These are phyloP conservation scores for Bombus breviceps DNA, from an alignment of 1,140 invertebrate species.

Conservation along the genomic window DNA sequence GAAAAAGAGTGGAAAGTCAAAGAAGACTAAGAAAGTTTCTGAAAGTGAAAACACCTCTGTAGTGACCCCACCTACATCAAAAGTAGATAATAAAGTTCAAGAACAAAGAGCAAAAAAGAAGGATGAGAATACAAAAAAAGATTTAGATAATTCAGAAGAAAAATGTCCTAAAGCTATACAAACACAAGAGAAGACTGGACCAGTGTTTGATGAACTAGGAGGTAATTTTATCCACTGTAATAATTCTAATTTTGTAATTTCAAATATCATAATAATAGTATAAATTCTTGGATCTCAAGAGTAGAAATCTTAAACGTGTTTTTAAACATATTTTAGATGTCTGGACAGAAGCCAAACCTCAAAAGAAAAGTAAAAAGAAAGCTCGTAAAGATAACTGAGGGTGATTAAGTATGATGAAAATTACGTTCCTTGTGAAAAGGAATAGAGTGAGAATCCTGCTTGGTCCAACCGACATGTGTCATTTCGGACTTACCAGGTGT, in stretches of 20 bases:
- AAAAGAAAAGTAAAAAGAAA: conserved; percentile 88
- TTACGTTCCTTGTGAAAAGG: conserved; percentile 59
- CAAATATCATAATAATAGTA: neutral
- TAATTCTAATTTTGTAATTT: neutral
- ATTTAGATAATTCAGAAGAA: conserved; percentile 82
- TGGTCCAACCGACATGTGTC: conserved; percentile 59
- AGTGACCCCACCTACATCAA: conserved; percentile 47
- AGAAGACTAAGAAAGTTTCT: conserved; percentile 79
- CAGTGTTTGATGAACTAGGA: conserved; percentile 87
- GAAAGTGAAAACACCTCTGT: conserved; percentile 74
- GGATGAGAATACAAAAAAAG: conserved; percentile 48
- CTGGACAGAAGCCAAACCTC: conserved; percentile 86
- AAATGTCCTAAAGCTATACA: conserved; percentile 67
- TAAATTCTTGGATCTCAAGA: neutral
- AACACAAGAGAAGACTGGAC: conserved; percentile 72
- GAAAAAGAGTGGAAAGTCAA: conserved; percentile 75
- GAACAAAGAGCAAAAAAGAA: conserved; percentile 59
- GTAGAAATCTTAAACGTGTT: conserved; percentile 30
- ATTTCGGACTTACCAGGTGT: conserved; percentile 64
- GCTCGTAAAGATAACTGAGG: conserved; percentile 86
- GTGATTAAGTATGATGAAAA: conserved; percentile 40
- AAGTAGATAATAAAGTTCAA: conserved; percentile 64
- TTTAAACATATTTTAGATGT: conserved; percentile 80
- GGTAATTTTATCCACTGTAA: conserved; percentile 79
- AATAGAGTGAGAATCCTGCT: conserved; percentile 59